Base-by-base conservation (phyloP, 2,113 vertebrate genomes). In the Sorex fumeus region DNA sequence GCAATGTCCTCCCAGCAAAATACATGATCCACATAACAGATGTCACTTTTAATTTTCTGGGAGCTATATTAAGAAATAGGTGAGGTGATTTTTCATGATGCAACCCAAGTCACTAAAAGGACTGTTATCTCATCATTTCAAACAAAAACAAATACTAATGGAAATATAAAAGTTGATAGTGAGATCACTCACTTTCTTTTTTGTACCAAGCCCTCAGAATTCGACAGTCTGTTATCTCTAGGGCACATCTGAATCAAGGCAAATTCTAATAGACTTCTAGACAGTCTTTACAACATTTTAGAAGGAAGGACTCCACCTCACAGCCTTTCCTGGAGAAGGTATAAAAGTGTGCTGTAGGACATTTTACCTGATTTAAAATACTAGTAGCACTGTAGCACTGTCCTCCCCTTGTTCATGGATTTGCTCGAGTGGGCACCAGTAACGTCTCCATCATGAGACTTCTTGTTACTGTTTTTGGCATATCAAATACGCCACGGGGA, bases 261-360 rank as follows among this genome's bases (percentile, higher is more conserved):
- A 8, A n/a, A 32, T 28, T 18, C 28, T 71, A 18, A 71, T 36
- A 36, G 32, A 71, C 69, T 19, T 71, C 0, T 12, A 30, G 27
- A 40, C 5, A 4, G 7, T 0, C 18, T 60, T 60, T 16, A 60
- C 23, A 11, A 1, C 8, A 2, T 2, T 57, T 19, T 3, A 19
- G n/a, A 62, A 2, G 21, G 8, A 8, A 40, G 43, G 3, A 9
- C 32, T 50, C 23, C 36, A 4, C 19, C 57, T 70, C 13, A 2
- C 3, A 93, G 32, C 10, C 16, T 3, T 67, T 71, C 21, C 3
- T 32, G 23, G 8, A 50, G 34, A 71, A 60, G 25, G 30, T 50
- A 32, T 30, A 70, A 75, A 70, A 53, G 4, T 2, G 8, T n/a
- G 6, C 28, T 3, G 18, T 2, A 13, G 32, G 53, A 71, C n/a